Evolutionary conservation across 2,888 invertebrate species (phyloP), one percentile per base, ranked within the genome.

Genomic region (Salticus scenicus): DNA sequence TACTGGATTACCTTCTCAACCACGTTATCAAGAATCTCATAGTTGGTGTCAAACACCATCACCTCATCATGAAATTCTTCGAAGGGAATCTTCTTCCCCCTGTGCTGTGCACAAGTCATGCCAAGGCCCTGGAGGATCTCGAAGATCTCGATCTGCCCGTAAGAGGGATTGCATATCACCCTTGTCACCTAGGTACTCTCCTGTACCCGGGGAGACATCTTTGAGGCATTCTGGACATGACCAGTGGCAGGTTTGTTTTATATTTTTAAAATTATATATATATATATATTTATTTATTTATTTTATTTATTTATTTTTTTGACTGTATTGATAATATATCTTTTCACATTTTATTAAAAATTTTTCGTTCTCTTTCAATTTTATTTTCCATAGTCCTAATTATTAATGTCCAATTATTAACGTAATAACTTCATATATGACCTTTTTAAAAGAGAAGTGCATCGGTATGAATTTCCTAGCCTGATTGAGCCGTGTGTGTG

Each of bases 1-100:
- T 10, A 66, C 72, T 67, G 80, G 80, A 33, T 30, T 76, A 20
- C n/a, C 76, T 20, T 17, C 37, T 31, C 28, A 64, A 20, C 33
- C 33, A 4, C 78, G 63, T 57, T 57, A 77, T 30, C 69, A 72
- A 10, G 78, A 78, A 42, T 64, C 78, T 31, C 78, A 71, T 27
- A 72, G 63, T 41, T 79, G 71, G 71, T 79, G 78, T 47, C 71
- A 37, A 20, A 78, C 37, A 42, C 31, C 76, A n/a, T 80, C 80
- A 24, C 80, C 79, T 4, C 79, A 79, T 66, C 79, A 79, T 66
- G 79, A 79, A 42, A 33, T 79, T 12, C 30, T 71, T 5, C 41
- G 79, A 28, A 41, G 79, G 27, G 79, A 79, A 66, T 79, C 79
- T 72, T 72, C 70, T 63, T 82, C 82, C 10, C 82, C 82, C 30